Percentiles rank a stretch among this genome's conserved stretches.
These are phyloP conservation scores for Nycticebus coucang DNA, from an alignment of 2,113 vertebrate species.

Conservation along the genomic window DNA sequence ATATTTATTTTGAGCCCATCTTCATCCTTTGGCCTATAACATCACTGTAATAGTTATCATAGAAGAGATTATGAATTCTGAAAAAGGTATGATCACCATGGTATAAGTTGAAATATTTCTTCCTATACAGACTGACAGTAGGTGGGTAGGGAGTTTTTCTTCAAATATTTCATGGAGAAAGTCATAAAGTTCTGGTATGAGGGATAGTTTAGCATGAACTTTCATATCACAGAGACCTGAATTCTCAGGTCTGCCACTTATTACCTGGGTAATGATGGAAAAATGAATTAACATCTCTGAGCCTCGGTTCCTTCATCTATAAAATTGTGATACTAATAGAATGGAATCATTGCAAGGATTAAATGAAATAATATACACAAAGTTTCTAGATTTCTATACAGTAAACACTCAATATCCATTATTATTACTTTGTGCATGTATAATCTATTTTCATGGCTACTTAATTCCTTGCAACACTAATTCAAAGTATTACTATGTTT, in stretches of 20 bases:
- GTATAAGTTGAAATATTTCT: background rate
- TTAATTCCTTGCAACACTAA: background rate
- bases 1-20: background rate
- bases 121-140: background rate
- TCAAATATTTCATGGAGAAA: background rate
- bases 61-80: background rate
- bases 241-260: background rate
- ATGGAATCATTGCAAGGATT: background rate
- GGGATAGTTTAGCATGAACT: background rate
- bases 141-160: background rate
- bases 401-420: background rate
- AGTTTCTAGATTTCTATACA: background rate
- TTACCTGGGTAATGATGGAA: background rate
- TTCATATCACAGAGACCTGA: background rate
- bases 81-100: background rate
- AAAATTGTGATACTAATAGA: background rate
- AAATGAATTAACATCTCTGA: background rate
- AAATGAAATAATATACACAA: background rate
- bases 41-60: background rate
- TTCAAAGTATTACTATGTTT: background rate
- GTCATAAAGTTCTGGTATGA: background rate
- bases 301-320: background rate
- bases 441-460: background rate
- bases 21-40: background rate
- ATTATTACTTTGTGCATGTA: background rate